Conservation (phyloP, 2,113 vertebrate species). For the Brachypteracias leptosomus region DNA sequence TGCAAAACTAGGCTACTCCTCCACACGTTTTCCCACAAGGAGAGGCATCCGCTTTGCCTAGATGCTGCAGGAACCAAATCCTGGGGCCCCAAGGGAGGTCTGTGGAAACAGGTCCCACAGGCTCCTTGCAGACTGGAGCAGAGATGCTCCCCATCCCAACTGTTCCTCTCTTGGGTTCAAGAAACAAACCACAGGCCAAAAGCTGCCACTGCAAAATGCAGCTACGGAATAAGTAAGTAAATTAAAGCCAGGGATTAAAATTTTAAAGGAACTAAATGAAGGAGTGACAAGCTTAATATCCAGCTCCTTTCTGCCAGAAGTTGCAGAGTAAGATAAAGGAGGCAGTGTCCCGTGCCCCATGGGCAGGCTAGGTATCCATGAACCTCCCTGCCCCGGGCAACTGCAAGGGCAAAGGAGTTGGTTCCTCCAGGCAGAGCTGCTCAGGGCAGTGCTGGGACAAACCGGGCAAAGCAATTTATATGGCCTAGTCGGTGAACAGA, state of each 20-base stretch:
- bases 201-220: fast-evolving
- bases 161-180: background rate
- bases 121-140: background rate
- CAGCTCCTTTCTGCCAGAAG: background rate
- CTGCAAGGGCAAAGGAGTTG: fast-evolving
- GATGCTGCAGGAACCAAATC: background rate
- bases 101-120: background rate
- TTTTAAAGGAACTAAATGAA: background rate
- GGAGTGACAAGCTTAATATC: background rate
- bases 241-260: background rate
- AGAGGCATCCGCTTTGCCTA: background rate
- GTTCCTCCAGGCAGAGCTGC: background rate
- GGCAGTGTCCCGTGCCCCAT: fast-evolving
- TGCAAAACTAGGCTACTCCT: background rate
- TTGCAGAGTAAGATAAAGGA: background rate
- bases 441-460: fast-evolving
- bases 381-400: fast-evolving
- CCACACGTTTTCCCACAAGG: background rate
- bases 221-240: background rate
- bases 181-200: background rate
- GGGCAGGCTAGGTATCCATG: background rate
- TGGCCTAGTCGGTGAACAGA: background rate
- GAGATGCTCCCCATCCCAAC: background rate
- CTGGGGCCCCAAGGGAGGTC: background rate
- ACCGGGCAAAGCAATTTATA: background rate